Conservation (phyloP, 2,797 vertebrate species). For the Girardinus metallicus region DNA sequence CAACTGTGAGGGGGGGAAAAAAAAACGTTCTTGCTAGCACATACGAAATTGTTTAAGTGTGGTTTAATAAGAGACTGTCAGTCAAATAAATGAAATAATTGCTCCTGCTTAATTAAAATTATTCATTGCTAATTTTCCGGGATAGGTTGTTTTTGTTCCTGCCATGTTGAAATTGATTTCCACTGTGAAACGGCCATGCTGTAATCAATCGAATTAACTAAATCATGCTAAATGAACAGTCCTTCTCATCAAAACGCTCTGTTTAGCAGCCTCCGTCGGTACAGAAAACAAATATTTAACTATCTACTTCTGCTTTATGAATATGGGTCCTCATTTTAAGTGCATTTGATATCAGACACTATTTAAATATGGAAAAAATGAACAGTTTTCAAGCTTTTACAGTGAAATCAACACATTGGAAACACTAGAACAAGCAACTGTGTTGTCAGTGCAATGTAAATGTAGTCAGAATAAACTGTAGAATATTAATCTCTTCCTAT, state of each 20-base stretch:
- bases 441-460: background rate
- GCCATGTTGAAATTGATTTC: conserved; percentile 48
- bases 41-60: conserved; percentile 62
- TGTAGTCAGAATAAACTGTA: background rate
- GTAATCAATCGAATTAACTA: conserved; percentile 34
- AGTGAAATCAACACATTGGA: background rate
- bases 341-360: background rate
- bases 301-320: background rate
- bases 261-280: background rate
- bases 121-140: conserved; percentile 60
- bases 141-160: conserved; percentile 46
- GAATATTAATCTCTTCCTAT: background rate
- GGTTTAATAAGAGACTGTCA: conserved; percentile 69
- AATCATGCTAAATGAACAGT: conserved; percentile 8
- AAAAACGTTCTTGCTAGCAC: conserved; percentile 13
- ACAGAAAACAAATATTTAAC: background rate
- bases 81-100: conserved; percentile 68
- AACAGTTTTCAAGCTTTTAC: background rate
- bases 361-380: background rate
- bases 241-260: background rate
- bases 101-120: conserved; percentile 57
- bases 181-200: conserved; percentile 30
- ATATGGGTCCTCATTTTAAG: background rate
- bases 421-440: background rate
- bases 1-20: conserved; percentile 31